Base-by-base conservation (phyloP, 2,888 invertebrate genomes). In the Watsonalla binaria region DNA sequence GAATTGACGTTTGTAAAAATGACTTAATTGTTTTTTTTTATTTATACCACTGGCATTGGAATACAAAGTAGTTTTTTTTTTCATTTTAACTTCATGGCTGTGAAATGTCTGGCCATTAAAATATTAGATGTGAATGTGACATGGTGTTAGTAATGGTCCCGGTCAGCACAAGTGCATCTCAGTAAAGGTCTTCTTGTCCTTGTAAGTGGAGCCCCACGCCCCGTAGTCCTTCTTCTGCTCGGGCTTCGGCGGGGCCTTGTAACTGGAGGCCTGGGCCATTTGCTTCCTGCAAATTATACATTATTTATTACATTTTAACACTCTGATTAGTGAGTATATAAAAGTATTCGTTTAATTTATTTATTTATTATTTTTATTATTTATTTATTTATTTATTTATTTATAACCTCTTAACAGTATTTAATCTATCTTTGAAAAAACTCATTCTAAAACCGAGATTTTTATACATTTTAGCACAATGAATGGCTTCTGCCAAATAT, bases 171-270 rank as follows among this genome's bases (percentile, higher is more conserved):
- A 83, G 82, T 96, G 96, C 93, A 95, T 93, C 68, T 93, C 93
- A 58, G 92, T 86, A 80, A 96, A 96, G 75, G 93, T 91, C 67
- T 94, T 92, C 80, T 93, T 94, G 89, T 94, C 94, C 87, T 95
- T 95, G 86, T 92, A 95, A 57, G 93, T 85, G 42, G 95, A 87
- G 57, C 95, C 95, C 95, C 95, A 96, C 52, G 94, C 90, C 54
- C 94, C 94, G 76, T 92, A 89, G 70, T 88, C 80, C 63, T 87
- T 89, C 76, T 87, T 87, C 66, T 82, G 83, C 67, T 85, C 86
- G 54, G 71, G 78, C 63, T 85, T 85, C 68, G 85, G 84, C 6
- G 79, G 75, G 53, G 76, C 74, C 63, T 84, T 81, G 59, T 80
- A 82, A 48, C 78, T 79, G 48, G 84, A 76, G 59, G 83, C 73